Conservation (phyloP, 1,140 invertebrate genomes). For the Halesus radiatus region DNA sequence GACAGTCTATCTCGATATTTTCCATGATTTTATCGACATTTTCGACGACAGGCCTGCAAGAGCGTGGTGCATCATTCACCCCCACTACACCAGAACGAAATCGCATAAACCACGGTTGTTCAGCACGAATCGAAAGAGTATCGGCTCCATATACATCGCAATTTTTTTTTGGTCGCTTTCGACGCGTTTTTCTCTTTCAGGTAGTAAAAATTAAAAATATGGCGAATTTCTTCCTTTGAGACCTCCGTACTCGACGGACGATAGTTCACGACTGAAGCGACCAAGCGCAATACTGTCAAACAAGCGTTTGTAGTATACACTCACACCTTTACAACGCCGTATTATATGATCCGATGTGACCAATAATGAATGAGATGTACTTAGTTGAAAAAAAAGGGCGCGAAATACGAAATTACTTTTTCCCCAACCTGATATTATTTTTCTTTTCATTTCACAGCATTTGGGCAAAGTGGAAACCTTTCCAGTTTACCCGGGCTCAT, state of each 20-base stretch:
- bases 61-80: constrained; percentile 25
- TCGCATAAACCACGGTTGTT: not conserved
- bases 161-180: no score
- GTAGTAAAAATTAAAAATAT: constrained; percentile 20
- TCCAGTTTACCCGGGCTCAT: no score
- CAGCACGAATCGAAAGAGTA: no score
- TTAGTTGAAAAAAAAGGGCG: not conserved
- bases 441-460: no score
- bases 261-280: constrained; percentile 48
- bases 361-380: not conserved
- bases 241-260: constrained; percentile 17
- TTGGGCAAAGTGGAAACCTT: no score
- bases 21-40: constrained; percentile 21
- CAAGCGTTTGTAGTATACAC: constrained; percentile 8
- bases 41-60: constrained; percentile 13
- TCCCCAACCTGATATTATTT: constrained; percentile 8
- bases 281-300: constrained; percentile 48
- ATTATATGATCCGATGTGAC: no score
- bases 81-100: not conserved
- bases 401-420: constrained; percentile 20
- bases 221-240: constrained; percentile 24
- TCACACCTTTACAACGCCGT: not conserved
- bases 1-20: constrained; percentile 16
- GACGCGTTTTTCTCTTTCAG: constrained; percentile 3
- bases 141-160: no score